These are phyloP conservation scores for Cassiopea xamachana DNA, from an alignment of 30 jellyfish, hydroid and myxozoan genomes.

Conservation along the genomic window DNA sequence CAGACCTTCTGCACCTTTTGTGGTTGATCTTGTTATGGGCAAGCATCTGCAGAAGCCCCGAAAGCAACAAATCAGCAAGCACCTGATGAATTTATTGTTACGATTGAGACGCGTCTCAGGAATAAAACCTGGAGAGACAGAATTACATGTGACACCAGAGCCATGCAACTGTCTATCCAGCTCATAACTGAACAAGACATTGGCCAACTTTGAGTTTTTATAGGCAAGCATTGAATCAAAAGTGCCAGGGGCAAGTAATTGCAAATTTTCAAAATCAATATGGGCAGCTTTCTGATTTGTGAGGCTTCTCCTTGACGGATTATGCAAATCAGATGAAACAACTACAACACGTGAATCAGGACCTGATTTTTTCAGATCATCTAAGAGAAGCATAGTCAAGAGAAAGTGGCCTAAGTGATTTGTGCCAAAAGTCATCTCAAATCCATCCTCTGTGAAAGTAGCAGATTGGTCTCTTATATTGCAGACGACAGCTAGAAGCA, in stretches of 20 bases:
- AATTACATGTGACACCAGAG: constrained; percentile 73
- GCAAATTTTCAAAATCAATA: constrained; percentile 74
- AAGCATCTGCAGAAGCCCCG: constrained; percentile 74
- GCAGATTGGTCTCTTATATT: constrained; percentile 66
- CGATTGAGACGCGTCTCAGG: constrained; percentile 71
- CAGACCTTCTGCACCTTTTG: constrained; percentile 71
- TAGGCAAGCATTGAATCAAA: constrained; percentile 72
- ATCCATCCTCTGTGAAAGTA: constrained; percentile 75
- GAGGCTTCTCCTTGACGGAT: constrained; percentile 48
- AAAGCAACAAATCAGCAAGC: constrained; percentile 60
- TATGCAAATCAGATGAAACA: constrained; percentile 62
- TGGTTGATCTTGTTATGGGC: constrained; percentile 49
- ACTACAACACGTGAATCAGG: constrained; percentile 72
- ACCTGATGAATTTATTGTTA: constrained; percentile 28
- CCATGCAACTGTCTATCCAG: constrained; percentile 68
- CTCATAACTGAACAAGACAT: constrained; percentile 70
- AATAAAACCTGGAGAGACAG: constrained; percentile 69
- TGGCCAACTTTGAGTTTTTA: constrained; percentile 74
- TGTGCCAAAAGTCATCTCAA: constrained; percentile 75
- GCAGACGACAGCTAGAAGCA: constrained; percentile 37
- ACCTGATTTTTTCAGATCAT: constrained; percentile 61
- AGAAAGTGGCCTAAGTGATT: constrained; percentile 76
- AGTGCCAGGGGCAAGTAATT: constrained; percentile 77
- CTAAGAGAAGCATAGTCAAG: constrained; percentile 62
- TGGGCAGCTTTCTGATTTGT: constrained; percentile 38